Percentiles rank a stretch among this genome's conserved stretches.
Conservation (phyloP, 2,113 vertebrate genomes). For the Oriolus oriolus region DNA sequence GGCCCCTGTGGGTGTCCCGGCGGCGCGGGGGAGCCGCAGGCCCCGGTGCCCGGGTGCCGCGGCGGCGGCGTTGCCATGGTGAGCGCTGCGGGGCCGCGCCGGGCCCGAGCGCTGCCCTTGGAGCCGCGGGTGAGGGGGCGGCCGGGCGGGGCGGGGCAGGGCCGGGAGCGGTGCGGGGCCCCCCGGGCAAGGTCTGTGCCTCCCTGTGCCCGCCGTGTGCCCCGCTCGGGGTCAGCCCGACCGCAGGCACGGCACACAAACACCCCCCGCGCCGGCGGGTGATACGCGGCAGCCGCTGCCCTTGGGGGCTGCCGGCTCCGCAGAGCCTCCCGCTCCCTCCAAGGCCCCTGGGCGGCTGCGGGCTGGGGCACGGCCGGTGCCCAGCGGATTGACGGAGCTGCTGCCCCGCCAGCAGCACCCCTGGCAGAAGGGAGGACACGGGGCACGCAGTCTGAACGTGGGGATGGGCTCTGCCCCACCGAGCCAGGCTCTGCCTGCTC, state of each 20-base stretch:
- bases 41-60: background rate
- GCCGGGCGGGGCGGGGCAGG: background rate
- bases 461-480: background rate
- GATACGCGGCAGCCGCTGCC: rapidly evolving
- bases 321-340: background rate
- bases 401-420: background rate
- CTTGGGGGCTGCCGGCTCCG: background rate
- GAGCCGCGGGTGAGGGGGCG: background rate
- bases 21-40: background rate
- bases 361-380: background rate
- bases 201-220: background rate
- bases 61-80: background rate
- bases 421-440: rapidly evolving
- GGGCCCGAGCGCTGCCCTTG: background rate
- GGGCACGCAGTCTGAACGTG: rapidly evolving
- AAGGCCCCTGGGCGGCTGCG: background rate
- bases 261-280: background rate
- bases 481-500: background rate
- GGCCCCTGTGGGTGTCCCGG: too few relatives aligned
- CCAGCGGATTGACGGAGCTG: background rate
- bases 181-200: background rate
- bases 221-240: background rate
- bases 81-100: background rate
- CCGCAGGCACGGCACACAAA: background rate
- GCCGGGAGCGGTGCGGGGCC: background rate